These are phyloP conservation scores for Otolemur crassicaudatus DNA, from an alignment of 2,797 vertebrate genomes.

Conservation along the genomic window DNA sequence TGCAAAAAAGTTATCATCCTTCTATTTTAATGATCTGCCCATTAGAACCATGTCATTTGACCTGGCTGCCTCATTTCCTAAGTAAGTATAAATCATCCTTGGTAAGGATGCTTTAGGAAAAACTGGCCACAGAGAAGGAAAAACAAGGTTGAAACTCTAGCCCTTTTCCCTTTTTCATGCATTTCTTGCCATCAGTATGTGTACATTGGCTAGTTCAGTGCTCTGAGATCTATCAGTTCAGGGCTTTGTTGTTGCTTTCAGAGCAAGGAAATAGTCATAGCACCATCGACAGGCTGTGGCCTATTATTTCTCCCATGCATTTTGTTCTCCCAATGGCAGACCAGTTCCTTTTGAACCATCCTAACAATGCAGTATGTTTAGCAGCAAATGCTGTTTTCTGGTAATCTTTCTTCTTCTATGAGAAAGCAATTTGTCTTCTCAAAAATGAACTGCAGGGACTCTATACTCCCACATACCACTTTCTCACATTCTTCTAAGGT, in stretches of 20 bases:
- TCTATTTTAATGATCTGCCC: slow-evolving; percentile 41
- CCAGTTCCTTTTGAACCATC: slow-evolving; percentile 6
- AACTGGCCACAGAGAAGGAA: neutral
- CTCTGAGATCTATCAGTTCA: neutral
- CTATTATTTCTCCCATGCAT: neutral
- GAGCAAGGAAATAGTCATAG: neutral
- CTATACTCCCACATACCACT: neutral
- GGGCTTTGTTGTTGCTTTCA: slow-evolving; percentile 33
- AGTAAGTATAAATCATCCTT: neutral
- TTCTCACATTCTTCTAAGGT: slow-evolving; percentile 46
- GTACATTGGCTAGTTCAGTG: neutral
- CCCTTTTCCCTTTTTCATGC: neutral
- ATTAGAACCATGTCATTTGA: neutral
- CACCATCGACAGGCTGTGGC: neutral
- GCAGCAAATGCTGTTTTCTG: slow-evolving; percentile 27
- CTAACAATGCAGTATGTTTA: neutral
- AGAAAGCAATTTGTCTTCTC: slow-evolving; percentile 60
- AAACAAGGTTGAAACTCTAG: slow-evolving; percentile 11
- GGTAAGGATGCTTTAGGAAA: slow-evolving; percentile 47
- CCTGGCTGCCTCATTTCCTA: slow-evolving; percentile 56
- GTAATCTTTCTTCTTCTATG: slow-evolving; percentile 50
- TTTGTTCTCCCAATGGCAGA: neutral
- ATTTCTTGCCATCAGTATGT: neutral
- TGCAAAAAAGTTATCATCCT: neutral
- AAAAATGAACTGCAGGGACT: slow-evolving; percentile 48